Evolutionary conservation across 2,888 invertebrate species (phyloP), one percentile per base, ranked within the genome.

Genomic region (Rutpela maculata): DNA sequence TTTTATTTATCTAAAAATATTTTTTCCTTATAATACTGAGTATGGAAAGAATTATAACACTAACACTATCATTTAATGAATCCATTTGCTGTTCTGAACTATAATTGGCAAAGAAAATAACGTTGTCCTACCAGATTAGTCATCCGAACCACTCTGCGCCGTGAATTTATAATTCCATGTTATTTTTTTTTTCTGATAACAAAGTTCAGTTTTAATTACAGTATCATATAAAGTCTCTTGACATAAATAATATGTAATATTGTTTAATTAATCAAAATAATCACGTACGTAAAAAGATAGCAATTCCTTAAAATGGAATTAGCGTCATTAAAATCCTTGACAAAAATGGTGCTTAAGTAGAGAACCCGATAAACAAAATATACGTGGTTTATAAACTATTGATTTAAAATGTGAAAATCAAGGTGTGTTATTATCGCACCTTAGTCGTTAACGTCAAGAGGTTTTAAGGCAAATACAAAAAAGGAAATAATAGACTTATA

Each of bases 251-350:
- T 50, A 50, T 19, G 4, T 26, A 26, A 3, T 68, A 75, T 70
- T 69, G 43, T 55, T 50, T 60, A 71, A 65, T 75, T 75, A 75
- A 56, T 31, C 66, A 57, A 26, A 75, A 59, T 71, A 60, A 75
- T 75, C 56, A 57, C 38, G 43, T 66, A 63, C 71, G 71, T 75
- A 70, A 57, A n/a, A 56, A 71, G 74, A 65, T 75, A 67, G 11
- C n/a, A 17, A 31, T 26, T 17, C 17, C 55, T 55, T 26, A 67
- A 67, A 67, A 67, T 50, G 22, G 18, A 55, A 67, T 26, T 17
- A 19, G 67, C 67, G 67, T 67, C 56, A 56, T 11, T 67, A 31
- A 55, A 55, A 26, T 55, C 67, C 67, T 67, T 67, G 55, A 67
- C 43, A 15, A 43, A 43, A 43, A 12, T 12, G 50, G n/a, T n/a